Base-by-base conservation (phyloP, 2,888 invertebrate species). In the Bombylius major region DNA sequence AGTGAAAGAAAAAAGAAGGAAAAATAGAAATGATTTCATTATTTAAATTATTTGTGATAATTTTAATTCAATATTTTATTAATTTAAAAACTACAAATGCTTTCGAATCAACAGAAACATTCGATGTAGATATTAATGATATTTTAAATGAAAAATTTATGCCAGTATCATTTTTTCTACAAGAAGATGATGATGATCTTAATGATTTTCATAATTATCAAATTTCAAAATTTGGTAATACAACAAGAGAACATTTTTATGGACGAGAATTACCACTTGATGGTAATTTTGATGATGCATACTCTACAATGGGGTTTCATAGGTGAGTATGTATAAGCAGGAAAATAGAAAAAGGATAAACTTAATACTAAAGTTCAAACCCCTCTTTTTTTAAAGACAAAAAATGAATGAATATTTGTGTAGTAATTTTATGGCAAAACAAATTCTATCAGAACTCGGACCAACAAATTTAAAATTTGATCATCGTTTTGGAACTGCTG, bases 391-490 rank as follows among this genome's bases (percentile, higher is more conserved):
- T 60, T 68, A 4, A 64, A 86, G 87, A 65, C 79, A 79, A 69
- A 84, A 82, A 79, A 86, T 88, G 82, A 87, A 87, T 66, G 86
- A 88, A 67, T 88, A 86, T 68, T 75, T 86, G 50, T 87, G 87
- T 63, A 80, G 86, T 44, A 86, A 82, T 66, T 88, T 82, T 67
- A 70, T 88, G 46, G 86, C 86, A 0, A 83, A 85, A 64, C 82
- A 86, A 73, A 86, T 88, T 60, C 70, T 87, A 47, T 78, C 78
- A 11, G 82, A 84, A 63, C 80, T 87, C 70, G 70, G 70, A 53
- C 68, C 75, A 49, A 42, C 23, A 57, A 33, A 54, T 8, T 32
- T 54, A 4, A 53, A 54, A 44, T 48, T 64, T 11, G 57, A 63
- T 52, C 54, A 57, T 44, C 61, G 65, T 1, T 53, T 63, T 7